These are phyloP conservation scores for Ophioninae sp. DNA, from an alignment of 2,888 invertebrate genomes.

Conservation along the genomic window DNA sequence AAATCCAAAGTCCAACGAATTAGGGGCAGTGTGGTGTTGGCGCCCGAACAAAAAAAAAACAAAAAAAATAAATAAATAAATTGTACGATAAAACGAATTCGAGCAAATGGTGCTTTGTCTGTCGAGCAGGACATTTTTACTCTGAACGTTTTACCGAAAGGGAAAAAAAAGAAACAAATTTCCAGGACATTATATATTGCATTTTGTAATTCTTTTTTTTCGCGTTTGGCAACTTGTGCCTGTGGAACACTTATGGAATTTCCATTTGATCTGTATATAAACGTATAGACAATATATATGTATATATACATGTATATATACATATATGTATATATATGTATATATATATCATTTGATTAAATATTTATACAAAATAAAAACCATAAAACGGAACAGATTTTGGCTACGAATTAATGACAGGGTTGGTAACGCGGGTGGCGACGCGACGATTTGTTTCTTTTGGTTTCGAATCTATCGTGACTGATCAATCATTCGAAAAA, in stretches of 20 bases:
- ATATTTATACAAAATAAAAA: slow-evolving; percentile 68
- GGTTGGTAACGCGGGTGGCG: slow-evolving; percentile 77
- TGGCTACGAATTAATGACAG: slow-evolving; percentile 72
- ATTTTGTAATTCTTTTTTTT: slow-evolving; percentile 69
- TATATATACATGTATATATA: slow-evolving; percentile 51
- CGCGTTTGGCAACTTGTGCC: slow-evolving; percentile 80
- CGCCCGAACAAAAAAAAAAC: slow-evolving; percentile 54
- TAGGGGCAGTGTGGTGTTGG: slow-evolving; percentile 69
- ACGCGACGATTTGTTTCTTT: slow-evolving; percentile 71
- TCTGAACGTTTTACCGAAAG: slow-evolving; percentile 57
- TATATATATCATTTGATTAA: slow-evolving; percentile 68
- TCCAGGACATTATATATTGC: slow-evolving; percentile 72
- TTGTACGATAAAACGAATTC: slow-evolving; percentile 49
- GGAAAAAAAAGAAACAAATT: slow-evolving; percentile 60
- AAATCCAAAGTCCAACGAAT: slow-evolving; percentile 47
- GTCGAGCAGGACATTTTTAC: slow-evolving; percentile 55
- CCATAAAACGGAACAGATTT: slow-evolving; percentile 61
- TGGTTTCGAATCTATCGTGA: slow-evolving; percentile 38
- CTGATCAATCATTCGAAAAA: slow-evolving; percentile 38
- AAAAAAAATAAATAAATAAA: slow-evolving; percentile 53
- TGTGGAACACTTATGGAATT: slow-evolving; percentile 79
- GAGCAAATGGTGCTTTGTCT: slow-evolving; percentile 65
- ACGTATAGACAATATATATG: slow-evolving; percentile 67
- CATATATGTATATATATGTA: slow-evolving; percentile 56
- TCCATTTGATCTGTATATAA: slow-evolving; percentile 72